Evolutionary conservation across 2,888 invertebrate genomes (phyloP), one percentile per base, ranked within the genome.

Genomic region (Acanthosepion esculentum): DNA sequence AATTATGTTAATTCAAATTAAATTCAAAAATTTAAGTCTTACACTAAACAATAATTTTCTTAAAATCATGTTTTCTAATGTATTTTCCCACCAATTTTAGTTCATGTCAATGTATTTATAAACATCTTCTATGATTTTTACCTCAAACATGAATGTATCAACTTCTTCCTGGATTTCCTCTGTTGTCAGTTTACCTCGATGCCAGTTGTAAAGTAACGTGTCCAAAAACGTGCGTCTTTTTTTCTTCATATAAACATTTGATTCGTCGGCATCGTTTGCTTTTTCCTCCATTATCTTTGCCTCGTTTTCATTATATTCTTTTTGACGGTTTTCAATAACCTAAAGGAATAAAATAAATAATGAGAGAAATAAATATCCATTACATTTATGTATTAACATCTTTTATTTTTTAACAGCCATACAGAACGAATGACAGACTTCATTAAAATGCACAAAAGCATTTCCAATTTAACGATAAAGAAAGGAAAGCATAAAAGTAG

Each of bases 171-270:
- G 96, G 94, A 98, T 97, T 95, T 98, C 98, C 10, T 97, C 96
- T 94, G 97, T 95, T 5, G 97, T 97, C 92, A 98, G 96, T 50
- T 96, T 95, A 96, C 98, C 98, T 98, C 98, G 97, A 7, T 97
- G 96, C 97, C 98, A 98, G 94, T 98, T 98, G 97, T 99, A 98
- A 92, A 99, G 98, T 98, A 99, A 98, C 95, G 99, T 98, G 97
- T 99, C 99, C 95, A 99, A 98, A 97, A 99, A 98, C 0, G 99
- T 99, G 96, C 98, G 98, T 94, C 99, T 98, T 97, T 98, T 95
- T 59, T 95, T 96, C 64, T 95, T 95, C 98, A 98, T 78, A 8
- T 78, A 78, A 78, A 78, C 12, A 29, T n/a, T 78, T 3, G 29
- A 15, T 78, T n/a, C 78, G 29, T 78, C 78, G 2, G 29, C 12